Base-by-base conservation (phyloP, 2,797 vertebrate genomes). In the Ceryle rudis region DNA sequence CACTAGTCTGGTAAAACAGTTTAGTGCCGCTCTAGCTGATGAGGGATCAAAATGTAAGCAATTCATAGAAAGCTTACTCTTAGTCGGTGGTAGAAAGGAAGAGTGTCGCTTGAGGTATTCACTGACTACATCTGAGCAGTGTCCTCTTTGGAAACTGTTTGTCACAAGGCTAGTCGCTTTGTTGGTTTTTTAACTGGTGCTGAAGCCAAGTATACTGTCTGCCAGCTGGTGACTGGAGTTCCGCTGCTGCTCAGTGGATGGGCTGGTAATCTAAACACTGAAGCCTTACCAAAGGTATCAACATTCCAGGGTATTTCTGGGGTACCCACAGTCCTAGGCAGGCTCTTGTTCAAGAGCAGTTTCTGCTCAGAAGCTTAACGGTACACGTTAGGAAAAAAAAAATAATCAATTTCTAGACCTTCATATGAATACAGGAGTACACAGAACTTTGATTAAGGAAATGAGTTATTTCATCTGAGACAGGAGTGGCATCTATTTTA, bases 21-120 rank as follows among this genome's bases (percentile, higher is more conserved):
- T 94, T 64, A 80, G 90, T 85, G 86, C 89, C 83, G 89, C 91
- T 89, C 90, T 74, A 37, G 86, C 90, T 85, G 89, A 64, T 7
- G 31, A 66, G 89, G 72, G 86, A 94, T 84, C 88, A 89, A 33
- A 58, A 58, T 62, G 42, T 20, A 19, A 94, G 73, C 88, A 73
- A n/a, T 72, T 72, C 25, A 33, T 60, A 79, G 81, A 81, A 89
- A 90, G 67, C 54, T 67, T 4, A 18, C 46, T 71, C 62, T 28
- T 11, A 42, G 65, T 46, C 69, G 61, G 18, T 4, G 49, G n/a
- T 6, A 74, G 82, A 67, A 73, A 54, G 54, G 46, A 51, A 57
- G 85, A 62, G 81, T 3, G 49, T 33, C 42, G 37, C 75, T 47
- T 47, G 79, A 85, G 84, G 75, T 70, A 41, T 42, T 51, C 35